Evolutionary conservation across 2,888 invertebrate genomes (phyloP), one percentile per base, ranked within the genome.

Genomic region (Melanostoma mellinum): DNA sequence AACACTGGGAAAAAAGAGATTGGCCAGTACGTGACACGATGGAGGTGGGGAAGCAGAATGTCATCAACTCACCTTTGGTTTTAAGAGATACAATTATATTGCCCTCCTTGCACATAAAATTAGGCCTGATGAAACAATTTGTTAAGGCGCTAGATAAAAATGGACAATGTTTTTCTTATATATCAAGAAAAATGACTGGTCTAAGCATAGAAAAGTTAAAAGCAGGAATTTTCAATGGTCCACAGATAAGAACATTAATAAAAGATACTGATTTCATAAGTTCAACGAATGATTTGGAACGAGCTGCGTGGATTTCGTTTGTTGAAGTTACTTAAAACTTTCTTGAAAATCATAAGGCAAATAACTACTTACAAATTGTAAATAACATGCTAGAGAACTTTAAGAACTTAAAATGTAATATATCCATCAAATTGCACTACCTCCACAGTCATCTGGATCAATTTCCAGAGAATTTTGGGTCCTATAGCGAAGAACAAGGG

Each of bases 221-320:
- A 32, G 72, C 65, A 56, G 63, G 65, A 35, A 65, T 72, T 35
- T 48, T 78, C 55, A 65, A 65, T 48, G 58, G 48, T 10, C 61
- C 33, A 4, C 55, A 38, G n/a, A 55, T 55, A 2, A 38, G 35
- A 56, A 42, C 48, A n/a, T 55, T 78, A 30, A 35, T 73, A 9
- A 69, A 53, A 6, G 53, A 68, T 67, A 58, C 20, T 44, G 46
- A 72, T 63, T 77, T 72, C 32, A 20, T 78, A 10, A 35, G 36
- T 10, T 65, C 48, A 48, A 71, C 65, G 71, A 71, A 32, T 42
- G 53, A 76, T 36, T 36, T 55, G 10, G 20, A 72, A 65, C 33
- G 38, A 8, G 53, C 35, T 35, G 72, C 56, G 3, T 78, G 72
- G 56, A 53, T 35, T 32, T 36, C 48, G 53, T 72, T 77, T 48